phyloP scores from a whole-genome alignment of 2,888 invertebrate genomes.

The Drosophila phalerata region DNA sequence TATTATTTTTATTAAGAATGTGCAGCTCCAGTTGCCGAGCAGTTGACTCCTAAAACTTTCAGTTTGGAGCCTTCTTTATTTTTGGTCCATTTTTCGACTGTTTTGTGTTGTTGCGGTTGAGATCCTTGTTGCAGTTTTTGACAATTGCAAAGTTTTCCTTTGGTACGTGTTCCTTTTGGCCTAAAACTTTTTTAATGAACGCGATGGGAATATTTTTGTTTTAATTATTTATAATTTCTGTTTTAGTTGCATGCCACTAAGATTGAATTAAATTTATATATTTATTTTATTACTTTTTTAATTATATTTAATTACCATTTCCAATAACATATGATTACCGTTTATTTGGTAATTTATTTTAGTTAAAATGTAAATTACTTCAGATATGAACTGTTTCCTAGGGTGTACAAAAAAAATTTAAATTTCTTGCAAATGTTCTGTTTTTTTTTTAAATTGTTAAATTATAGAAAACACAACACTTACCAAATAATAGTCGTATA shows the following conservation, averaged over 20 bases:
- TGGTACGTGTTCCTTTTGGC: conserved; percentile 73
- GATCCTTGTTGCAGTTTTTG: conserved; percentile 77
- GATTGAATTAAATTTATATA: background rate
- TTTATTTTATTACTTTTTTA: background rate
- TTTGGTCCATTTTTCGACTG: conserved; percentile 4
- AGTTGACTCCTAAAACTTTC: conserved; percentile 54
- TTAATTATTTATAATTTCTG: conserved; percentile 19
- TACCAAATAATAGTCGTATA: conserved; percentile 17
- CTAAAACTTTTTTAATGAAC: conserved; percentile 75
- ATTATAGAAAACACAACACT: background rate
- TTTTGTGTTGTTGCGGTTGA: conserved; percentile 59
- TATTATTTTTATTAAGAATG: conserved; percentile 55
- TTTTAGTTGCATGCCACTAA: conserved; percentile 18
- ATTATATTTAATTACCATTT: background rate
- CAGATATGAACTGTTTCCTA: too few species aligned
- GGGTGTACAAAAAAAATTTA: too few species aligned
- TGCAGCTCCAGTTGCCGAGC: conserved; percentile 44
- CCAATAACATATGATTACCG: background rate
- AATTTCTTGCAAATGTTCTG: too few species aligned
- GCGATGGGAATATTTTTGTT: conserved; percentile 35
- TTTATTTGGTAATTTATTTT: background rate
- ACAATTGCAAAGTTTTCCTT: conserved; percentile 70
- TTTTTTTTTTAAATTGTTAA: too few species aligned
- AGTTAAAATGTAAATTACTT: too few species aligned
- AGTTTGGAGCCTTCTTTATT: conserved; percentile 27